These are phyloP conservation scores for Halcyon smyrnensis DNA, from an alignment of 2,797 vertebrate species.

Conservation along the genomic window DNA sequence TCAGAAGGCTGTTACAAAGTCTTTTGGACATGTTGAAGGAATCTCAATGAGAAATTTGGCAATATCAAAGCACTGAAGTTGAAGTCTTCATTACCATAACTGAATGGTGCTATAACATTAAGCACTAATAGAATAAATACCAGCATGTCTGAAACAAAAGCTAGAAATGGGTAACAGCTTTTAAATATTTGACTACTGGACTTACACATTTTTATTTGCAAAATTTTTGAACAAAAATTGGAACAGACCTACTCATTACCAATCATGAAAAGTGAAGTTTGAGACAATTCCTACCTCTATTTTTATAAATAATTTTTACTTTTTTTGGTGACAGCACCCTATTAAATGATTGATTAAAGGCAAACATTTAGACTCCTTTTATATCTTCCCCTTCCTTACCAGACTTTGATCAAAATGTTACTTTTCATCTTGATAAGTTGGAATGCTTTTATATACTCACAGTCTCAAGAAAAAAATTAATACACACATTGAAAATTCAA, in stretches of 20 bases:
- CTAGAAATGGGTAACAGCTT: background rate
- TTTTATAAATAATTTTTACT: background rate
- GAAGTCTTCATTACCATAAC: background rate
- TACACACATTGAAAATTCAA: background rate
- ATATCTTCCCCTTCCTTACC: background rate
- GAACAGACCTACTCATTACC: background rate
- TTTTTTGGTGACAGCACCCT: background rate
- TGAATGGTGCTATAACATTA: background rate
- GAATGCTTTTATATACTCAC: background rate
- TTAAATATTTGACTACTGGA: background rate
- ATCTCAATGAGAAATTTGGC: background rate
- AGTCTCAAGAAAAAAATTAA: background rate
- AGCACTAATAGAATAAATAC: background rate
- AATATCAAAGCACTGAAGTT: background rate
- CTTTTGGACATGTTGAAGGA: background rate
- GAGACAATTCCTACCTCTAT: background rate
- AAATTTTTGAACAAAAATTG: background rate
- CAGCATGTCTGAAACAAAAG: background rate
- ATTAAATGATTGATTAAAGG: constrained; percentile 43
- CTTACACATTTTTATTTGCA: background rate
- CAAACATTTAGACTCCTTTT: constrained; percentile 9
- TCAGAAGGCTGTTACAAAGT: background rate
- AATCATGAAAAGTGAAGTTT: background rate
- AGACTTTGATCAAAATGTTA: constrained; percentile 35
- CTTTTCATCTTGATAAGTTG: constrained; percentile 5